phyloP scores from a whole-genome alignment of 2,113 vertebrate genomes.

The Bolborhynchus lineola region DNA sequence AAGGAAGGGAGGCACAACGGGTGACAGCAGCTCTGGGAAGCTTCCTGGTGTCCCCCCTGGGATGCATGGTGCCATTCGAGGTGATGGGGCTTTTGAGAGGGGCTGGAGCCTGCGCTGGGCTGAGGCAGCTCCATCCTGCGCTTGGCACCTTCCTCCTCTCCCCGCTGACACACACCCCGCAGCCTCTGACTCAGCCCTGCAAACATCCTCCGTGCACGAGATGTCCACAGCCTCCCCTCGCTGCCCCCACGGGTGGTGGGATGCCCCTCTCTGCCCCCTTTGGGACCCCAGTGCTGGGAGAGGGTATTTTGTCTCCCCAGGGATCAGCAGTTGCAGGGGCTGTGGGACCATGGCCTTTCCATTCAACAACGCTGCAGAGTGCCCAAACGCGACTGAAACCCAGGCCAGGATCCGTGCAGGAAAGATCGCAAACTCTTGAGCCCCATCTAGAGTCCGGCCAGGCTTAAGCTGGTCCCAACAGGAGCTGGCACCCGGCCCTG shows the following conservation, averaged over 20 bases:
- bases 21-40: neutral
- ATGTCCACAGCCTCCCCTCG: neutral
- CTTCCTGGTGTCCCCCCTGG: neutral
- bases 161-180: neutral
- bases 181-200: conserved; percentile 33
- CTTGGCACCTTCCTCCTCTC: neutral
- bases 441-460: conserved; percentile 51
- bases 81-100: neutral
- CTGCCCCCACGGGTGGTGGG: neutral
- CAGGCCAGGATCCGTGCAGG: neutral
- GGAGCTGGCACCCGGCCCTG: neutral
- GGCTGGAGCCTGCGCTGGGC: neutral
- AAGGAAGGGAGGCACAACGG: neutral
- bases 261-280: neutral
- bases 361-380: neutral
- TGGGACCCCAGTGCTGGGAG: neutral
- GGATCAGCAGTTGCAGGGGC: neutral
- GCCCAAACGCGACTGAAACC: neutral
- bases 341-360: neutral
- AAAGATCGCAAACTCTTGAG: conserved; percentile 21
- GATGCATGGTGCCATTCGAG: neutral
- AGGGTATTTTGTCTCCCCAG: neutral
- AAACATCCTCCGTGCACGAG: neutral
- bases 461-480: neutral
- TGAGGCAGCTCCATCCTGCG: neutral